phyloP scores from a whole-genome alignment of 2,888 invertebrate species.

The Hydriomena furcata region DNA sequence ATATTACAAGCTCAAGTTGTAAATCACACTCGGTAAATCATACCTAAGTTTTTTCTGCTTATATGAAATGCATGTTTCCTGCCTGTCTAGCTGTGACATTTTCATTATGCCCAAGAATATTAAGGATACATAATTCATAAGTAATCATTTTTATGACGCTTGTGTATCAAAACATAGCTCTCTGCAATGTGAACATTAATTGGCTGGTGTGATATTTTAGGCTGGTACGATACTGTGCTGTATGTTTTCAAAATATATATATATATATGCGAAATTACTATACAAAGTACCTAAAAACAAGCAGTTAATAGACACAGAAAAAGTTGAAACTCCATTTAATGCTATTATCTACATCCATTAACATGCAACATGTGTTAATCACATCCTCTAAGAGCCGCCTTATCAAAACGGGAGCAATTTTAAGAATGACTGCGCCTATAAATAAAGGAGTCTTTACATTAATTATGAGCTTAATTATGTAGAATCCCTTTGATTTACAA shows the following conservation, averaged over 20 bases:
- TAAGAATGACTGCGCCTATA: slow-evolving; percentile 79
- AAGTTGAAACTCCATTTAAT: slow-evolving; percentile 46
- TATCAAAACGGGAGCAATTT: slow-evolving; percentile 78
- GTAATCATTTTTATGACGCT: slow-evolving; percentile 52
- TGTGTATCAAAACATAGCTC: slow-evolving; percentile 44
- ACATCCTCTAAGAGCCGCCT: slow-evolving; percentile 63
- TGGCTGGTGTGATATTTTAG: neutral
- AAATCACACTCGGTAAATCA: slow-evolving; percentile 66
- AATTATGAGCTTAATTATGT: slow-evolving; percentile 83
- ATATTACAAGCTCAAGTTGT: slow-evolving; percentile 57
- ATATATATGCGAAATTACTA: neutral
- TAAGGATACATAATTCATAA: slow-evolving; percentile 68
- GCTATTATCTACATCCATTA: slow-evolving; percentile 67
- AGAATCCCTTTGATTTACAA: slow-evolving; percentile 83
- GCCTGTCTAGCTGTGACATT: slow-evolving; percentile 62
- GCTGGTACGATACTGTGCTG: neutral
- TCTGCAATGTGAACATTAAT: slow-evolving; percentile 37
- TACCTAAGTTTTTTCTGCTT: slow-evolving; percentile 48
- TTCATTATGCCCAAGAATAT: slow-evolving; percentile 59
- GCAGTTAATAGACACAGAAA: slow-evolving; percentile 32
- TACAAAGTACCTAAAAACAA: slow-evolving; percentile 20
- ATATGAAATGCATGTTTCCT: slow-evolving; percentile 67
- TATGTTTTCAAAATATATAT: neutral
- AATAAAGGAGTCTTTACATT: slow-evolving; percentile 80
- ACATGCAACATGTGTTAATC: slow-evolving; percentile 74